Conservation (phyloP, 2,888 invertebrate species). For the Subacronicta megacephala region DNA sequence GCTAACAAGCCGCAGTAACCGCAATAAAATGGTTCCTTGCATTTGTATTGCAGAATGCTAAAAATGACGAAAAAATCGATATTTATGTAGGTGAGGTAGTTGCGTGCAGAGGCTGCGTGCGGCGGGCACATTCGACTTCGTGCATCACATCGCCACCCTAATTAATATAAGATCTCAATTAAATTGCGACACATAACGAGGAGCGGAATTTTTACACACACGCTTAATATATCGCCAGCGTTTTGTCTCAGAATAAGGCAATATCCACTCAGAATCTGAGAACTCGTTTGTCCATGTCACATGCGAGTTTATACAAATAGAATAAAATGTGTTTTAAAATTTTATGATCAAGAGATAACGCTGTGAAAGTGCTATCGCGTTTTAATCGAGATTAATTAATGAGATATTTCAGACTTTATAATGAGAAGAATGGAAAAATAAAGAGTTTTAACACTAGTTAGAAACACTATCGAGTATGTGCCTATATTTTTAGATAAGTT, state of each 20-base stretch:
- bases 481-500: slow-evolving; percentile 35
- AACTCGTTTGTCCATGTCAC: slow-evolving; percentile 78
- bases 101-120: slow-evolving; percentile 87
- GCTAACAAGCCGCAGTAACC: slow-evolving; percentile 49
- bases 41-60: slow-evolving; percentile 53
- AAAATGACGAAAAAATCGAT: slow-evolving; percentile 61
- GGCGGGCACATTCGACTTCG: slow-evolving; percentile 83
- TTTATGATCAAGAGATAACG: slow-evolving; percentile 67
- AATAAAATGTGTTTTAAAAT: slow-evolving; percentile 70
- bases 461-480: slow-evolving; percentile 35
- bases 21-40: slow-evolving; percentile 47
- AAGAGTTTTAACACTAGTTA: slow-evolving; percentile 48
- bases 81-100: slow-evolving; percentile 65
- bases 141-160: slow-evolving; percentile 85
- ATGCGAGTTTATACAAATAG: slow-evolving; percentile 66
- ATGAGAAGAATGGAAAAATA: slow-evolving; percentile 48
- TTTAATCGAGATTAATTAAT: slow-evolving; percentile 65
- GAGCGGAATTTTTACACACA: slow-evolving; percentile 81
- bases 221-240: slow-evolving; percentile 74
- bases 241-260: slow-evolving; percentile 79
- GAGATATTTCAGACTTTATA: slow-evolving; percentile 42
- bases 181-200: slow-evolving; percentile 88
- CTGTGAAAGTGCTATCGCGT: slow-evolving; percentile 65
- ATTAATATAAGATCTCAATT: slow-evolving; percentile 90
- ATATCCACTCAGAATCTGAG: slow-evolving; percentile 77